Conservation (phyloP, 2,888 invertebrate genomes). For the Elysia crispata region DNA sequence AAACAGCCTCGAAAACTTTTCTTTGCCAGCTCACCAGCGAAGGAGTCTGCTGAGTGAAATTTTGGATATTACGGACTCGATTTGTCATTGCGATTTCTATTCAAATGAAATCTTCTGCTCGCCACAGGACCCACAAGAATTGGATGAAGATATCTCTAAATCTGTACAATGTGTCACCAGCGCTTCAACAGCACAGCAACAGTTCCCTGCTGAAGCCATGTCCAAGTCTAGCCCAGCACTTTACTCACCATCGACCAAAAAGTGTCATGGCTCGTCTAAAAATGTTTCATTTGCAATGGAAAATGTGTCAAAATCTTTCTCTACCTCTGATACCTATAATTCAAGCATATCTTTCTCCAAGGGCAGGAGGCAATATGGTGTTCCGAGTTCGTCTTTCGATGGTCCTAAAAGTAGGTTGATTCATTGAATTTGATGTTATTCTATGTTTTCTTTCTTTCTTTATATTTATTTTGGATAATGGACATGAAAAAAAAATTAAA, state of each 20-base stretch:
- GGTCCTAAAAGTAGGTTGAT: no score
- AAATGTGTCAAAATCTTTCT: not conserved
- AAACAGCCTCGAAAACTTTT: constrained; percentile 15
- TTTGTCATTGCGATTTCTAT: constrained; percentile 52
- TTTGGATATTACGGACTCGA: constrained; percentile 45
- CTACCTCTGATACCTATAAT: no score
- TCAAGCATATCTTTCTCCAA: no score
- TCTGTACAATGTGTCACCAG: no score
- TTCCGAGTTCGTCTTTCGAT: no score
- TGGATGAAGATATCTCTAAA: no score
- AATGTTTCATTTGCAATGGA: constrained; percentile 36
- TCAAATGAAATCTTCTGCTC: constrained; percentile 35
- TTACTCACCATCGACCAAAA: not conserved
- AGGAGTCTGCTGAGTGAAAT: constrained; percentile 50
- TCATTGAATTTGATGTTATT: no score
- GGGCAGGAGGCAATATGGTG: no score
- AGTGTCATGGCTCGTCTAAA: constrained; percentile 15
- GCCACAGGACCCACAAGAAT: not conserved
- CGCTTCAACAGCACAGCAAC: not conserved
- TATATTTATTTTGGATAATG: no score
- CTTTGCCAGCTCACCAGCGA: constrained; percentile 14
- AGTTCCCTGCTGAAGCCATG: not conserved
- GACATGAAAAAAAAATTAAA: no score
- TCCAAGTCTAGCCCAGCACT: not conserved
- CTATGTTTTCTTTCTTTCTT: no score